Evolutionary conservation across 2,113 vertebrate species (phyloP).

Genomic region (Actinemys pallida): DNA sequence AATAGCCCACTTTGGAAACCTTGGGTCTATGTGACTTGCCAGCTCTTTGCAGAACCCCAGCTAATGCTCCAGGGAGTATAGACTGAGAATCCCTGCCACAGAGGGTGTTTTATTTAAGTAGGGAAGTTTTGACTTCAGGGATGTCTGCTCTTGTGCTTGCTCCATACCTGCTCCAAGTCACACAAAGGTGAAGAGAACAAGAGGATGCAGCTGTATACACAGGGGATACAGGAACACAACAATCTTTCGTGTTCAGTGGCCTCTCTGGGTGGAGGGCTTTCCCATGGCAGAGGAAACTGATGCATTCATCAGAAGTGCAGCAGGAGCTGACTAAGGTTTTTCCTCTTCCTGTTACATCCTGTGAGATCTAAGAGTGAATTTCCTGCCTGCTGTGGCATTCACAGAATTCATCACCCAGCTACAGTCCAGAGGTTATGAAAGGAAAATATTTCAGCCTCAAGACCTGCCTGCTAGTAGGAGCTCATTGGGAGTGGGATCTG

Average conservation of each 20-base stretch:
- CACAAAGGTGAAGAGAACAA: conserved; percentile 18
- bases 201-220: conserved; percentile 65
- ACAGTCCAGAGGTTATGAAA: neutral
- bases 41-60: neutral
- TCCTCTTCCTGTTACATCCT: conserved; percentile 64
- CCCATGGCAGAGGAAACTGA: conserved; percentile 58
- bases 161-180: neutral
- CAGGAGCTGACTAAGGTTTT: conserved; percentile 67
- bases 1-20: neutral
- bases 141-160: neutral
- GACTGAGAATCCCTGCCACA: neutral
- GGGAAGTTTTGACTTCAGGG: neutral
- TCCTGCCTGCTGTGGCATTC: conserved; percentile 44
- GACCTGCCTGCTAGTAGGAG: too few species aligned
- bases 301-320: conserved; percentile 56
- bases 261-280: conserved; percentile 53
- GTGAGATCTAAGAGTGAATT: conserved; percentile 54
- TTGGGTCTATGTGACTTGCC: neutral
- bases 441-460: neutral
- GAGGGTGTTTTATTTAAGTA: neutral
- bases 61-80: neutral
- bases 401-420: neutral
- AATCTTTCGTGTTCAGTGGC: neutral
- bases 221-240: conserved; percentile 25
- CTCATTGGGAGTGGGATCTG: neutral